Base-by-base conservation (phyloP, 2,113 vertebrate species). In the Sceloporus tristichus region DNA sequence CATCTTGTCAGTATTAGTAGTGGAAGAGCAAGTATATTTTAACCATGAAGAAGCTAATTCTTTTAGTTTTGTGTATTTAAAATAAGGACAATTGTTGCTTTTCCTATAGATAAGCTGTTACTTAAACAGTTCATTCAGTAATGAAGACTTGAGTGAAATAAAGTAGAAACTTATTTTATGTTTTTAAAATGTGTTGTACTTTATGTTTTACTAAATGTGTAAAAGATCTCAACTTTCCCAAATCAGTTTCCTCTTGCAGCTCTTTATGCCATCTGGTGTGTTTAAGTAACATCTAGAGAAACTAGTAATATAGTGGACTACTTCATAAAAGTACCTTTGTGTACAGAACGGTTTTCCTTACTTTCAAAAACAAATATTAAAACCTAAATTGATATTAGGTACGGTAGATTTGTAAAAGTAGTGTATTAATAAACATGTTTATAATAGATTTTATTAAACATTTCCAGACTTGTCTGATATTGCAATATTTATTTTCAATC, bases 321-420 rank as follows among this genome's bases (percentile, higher is more conserved):
- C 66, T 25, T 5, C 23, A 14, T 27, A 70, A 18, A 62, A 62
- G 18, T 62, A 16, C 25, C 11, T 42, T 53, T 70, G 3, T 71
- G 42, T 40, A n/a, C 34, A 70, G 13, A 10, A 38, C 40, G 54
- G 27, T 71, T 84, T 71, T 11, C 38, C 19, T 53, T 88, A 82
- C 89, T 88, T 92, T 92, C 90, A 92, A 3, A 87, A 88, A 48
- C 48, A 48, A 87, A 90, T 91, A 91, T 23, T 93, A 77, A 89
- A 92, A 82, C 82, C 79, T 91, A 91, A 95, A 93, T 93, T 88
- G 38, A 86, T 77, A 42, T 7, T 48, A 48, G 48, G 48, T 34
- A 34, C 34, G 34, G 34, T 48, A 48, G 48, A 14, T 18, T 62
- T 62, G 13, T 62, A 62, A 62, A 62, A 62, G 59, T 62, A 14